A percentile compares a stretch with the other conserved stretches of the same genome.
phyloP scores from a whole-genome alignment of 2,113 vertebrate genomes.

The Eublepharis macularius region DNA sequence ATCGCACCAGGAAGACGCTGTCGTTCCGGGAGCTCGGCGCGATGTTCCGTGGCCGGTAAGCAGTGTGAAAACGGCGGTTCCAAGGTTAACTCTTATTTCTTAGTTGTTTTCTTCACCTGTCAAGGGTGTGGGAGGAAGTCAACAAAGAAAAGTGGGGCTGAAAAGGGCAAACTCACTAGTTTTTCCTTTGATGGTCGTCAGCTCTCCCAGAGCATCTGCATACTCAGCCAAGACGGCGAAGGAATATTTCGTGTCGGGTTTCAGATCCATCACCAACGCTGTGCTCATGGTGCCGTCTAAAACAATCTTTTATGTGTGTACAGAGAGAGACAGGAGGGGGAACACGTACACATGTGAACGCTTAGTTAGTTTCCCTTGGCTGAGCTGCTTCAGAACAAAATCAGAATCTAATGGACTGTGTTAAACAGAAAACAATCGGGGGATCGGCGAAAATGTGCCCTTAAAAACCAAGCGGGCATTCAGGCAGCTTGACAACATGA shows the following conservation, averaged over 20 bases:
- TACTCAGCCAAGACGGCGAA: slow-evolving; percentile 80
- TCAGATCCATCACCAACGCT: slow-evolving; percentile 74
- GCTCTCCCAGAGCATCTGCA: slow-evolving; percentile 72
- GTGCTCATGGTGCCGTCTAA: slow-evolving; percentile 79
- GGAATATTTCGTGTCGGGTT: slow-evolving; percentile 78
- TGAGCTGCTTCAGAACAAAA: not conserved
- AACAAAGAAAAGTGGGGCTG: not conserved
- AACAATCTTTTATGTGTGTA: slow-evolving; percentile 71
- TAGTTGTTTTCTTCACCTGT: not conserved
- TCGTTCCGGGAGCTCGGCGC: too few species aligned
- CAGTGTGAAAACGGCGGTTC: too few species aligned
- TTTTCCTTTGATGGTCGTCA: slow-evolving; percentile 66
- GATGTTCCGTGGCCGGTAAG: too few species aligned
- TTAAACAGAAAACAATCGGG: too few species aligned
- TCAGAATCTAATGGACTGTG: not conserved
- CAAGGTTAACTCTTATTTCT: not conserved
- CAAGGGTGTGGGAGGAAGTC: not conserved
- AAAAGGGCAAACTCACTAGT: slow-evolving; percentile 76
- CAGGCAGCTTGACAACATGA: too few species aligned
- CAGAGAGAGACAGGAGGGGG: not conserved
- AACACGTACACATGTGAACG: not conserved
- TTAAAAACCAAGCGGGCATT: not conserved
- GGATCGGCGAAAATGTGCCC: not conserved
- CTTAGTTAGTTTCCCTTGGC: not conserved
- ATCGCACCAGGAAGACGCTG: too few species aligned